phyloP scores from a whole-genome alignment of 2,888 invertebrate genomes.

The Oligia strigilis region DNA sequence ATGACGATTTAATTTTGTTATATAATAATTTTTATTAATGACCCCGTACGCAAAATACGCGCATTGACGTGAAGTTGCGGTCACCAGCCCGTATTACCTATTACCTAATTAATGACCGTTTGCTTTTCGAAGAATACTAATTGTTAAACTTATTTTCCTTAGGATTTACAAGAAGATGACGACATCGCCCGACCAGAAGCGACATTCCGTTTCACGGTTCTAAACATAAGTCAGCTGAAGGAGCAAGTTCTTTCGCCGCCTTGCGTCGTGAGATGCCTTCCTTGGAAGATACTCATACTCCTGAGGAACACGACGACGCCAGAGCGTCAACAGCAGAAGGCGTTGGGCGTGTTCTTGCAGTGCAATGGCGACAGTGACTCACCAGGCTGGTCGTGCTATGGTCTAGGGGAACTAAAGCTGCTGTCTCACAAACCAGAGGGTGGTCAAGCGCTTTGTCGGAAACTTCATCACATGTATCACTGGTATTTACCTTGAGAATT shows the following conservation, averaged over 20 bases:
- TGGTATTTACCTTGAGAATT: constrained; percentile 86
- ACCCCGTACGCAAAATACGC: no score
- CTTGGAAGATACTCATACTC: constrained; percentile 99
- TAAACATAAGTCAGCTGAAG: constrained; percentile 96
- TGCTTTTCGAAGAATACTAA: not conserved
- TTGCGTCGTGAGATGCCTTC: constrained; percentile 97
- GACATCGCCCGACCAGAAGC: constrained; percentile 98
- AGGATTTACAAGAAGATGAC: constrained; percentile 90
- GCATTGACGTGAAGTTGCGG: no score
- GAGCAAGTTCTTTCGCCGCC: constrained; percentile 96
- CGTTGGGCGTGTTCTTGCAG: constrained; percentile 96
- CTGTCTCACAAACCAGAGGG: constrained; percentile 95
- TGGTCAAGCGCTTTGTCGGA: constrained; percentile 94
- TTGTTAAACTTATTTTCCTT: constrained; percentile 48
- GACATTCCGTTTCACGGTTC: constrained; percentile 96
- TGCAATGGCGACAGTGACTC: constrained; percentile 99
- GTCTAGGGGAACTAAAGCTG: constrained; percentile 97
- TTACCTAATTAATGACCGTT: not conserved
- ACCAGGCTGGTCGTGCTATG: constrained; percentile 99
- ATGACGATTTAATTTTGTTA: not conserved
- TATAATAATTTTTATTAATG: no score
- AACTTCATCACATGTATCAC: constrained; percentile 98
- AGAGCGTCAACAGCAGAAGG: constrained; percentile 93
- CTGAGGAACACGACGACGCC: constrained; percentile 94
- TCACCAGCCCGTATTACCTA: no score